Evolutionary conservation across 2,888 invertebrate genomes (phyloP), one percentile per base, ranked within the genome.

Genomic region (Tubiluchus corallicola): DNA sequence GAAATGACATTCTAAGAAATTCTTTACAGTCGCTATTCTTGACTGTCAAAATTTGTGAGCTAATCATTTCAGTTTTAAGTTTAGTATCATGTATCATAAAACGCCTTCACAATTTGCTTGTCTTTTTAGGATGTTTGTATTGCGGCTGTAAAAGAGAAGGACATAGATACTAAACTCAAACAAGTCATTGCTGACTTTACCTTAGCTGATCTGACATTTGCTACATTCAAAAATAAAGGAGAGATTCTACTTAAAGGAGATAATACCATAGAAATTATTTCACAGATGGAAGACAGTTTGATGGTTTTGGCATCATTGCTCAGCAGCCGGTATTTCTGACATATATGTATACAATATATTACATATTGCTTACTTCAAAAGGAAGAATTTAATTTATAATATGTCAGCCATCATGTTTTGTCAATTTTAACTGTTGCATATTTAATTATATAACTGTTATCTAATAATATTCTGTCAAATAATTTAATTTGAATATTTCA

Each of bases 111-210:
- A 40, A 17, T 42, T 16, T 37, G 4, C 20, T 29, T 41, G 15
- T 17, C 41, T 42, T 3, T 39, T 2, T 56, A 79, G 78, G 94
- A 94, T 58, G 88, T 94, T 55, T 94, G 92, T 62, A 92, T 94
- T 62, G 90, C 90, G 37, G 92, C 92, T 0, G 85, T 90, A 79
- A 92, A 94, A 66, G 92, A 94, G 60, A 84, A 87, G 59, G 94
- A 94, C 57, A 94, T 94, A 47, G 92, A 94, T 68, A 88, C 88
- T 0, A 94, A 94, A 63, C 66, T 94, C 46, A 75, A 88, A 48
- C 84, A 83, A 49, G 90, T 94, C 0, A 87, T 88, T 1, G 85
- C 84, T 57, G 92, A 94, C 64, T 94, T 92, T 92, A 82, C 84
- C 0, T 83, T 84, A 57, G 58, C 63, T 46, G 88, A 90, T 59